Evolutionary conservation across 2,113 vertebrate genomes (phyloP).

Genomic region (Mesoclemmys tuberculata): DNA sequence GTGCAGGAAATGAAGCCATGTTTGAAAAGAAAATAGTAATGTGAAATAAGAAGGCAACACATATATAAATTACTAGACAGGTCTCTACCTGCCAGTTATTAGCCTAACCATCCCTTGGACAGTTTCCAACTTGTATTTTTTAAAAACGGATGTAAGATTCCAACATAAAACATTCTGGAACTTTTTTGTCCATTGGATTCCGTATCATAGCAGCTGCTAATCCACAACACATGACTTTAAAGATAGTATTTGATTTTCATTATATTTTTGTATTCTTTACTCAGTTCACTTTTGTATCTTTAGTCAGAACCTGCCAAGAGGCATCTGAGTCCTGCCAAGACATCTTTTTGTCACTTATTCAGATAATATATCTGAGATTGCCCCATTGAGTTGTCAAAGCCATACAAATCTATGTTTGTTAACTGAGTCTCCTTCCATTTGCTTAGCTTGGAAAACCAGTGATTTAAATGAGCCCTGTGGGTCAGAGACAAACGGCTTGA

Average conservation of each 20-base stretch:
- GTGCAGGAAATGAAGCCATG: slow-evolving; percentile 73
- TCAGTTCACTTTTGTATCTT: background rate
- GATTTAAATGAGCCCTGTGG: slow-evolving; percentile 52
- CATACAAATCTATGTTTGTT: slow-evolving; percentile 57
- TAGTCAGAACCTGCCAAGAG: background rate
- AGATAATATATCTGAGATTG: slow-evolving; percentile 53
- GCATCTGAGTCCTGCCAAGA: background rate
- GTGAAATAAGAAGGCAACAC: slow-evolving; percentile 69
- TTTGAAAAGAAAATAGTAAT: slow-evolving; percentile 61
- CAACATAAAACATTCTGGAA: slow-evolving; percentile 12
- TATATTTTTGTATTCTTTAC: background rate
- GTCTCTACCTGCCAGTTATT: slow-evolving; percentile 64
- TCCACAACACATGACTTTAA: background rate
- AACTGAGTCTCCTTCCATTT: slow-evolving; percentile 54
- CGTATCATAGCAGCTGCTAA: background rate
- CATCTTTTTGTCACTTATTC: slow-evolving; percentile 41
- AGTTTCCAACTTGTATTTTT: slow-evolving; percentile 61
- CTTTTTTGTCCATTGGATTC: slow-evolving; percentile 36
- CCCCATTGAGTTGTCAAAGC: slow-evolving; percentile 52
- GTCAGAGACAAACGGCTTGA: slow-evolving; percentile 60
- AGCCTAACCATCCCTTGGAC: slow-evolving; percentile 30
- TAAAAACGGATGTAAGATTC: background rate
- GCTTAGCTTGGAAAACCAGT: slow-evolving; percentile 59
- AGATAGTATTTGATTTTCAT: background rate
- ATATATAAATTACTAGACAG: slow-evolving; percentile 43